These are phyloP conservation scores for Alauda arvensis DNA, from an alignment of 2,797 vertebrate species.

Conservation along the genomic window DNA sequence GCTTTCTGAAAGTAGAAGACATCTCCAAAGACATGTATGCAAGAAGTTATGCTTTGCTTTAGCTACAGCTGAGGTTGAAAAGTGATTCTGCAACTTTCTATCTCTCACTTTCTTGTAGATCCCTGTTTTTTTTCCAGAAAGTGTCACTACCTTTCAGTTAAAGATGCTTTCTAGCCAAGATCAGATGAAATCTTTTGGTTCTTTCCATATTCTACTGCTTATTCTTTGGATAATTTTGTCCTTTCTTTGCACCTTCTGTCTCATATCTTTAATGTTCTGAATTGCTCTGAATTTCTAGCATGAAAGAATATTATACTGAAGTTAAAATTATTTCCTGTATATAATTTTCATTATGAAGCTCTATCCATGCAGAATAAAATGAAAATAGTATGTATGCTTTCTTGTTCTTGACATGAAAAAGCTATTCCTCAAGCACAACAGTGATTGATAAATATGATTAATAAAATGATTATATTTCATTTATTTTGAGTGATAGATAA, in stretches of 20 bases:
- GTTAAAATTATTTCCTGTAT: constrained; percentile 13
- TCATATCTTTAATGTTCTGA: neutral
- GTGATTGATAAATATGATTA: neutral
- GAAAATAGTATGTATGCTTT: neutral
- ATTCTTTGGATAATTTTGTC: neutral
- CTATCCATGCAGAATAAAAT: constrained; percentile 16
- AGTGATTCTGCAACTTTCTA: neutral
- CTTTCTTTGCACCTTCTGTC: neutral
- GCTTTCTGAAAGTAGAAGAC: neutral
- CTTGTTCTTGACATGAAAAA: constrained; percentile 3
- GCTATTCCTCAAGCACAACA: neutral
- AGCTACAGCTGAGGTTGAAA: neutral
- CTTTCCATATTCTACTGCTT: neutral
- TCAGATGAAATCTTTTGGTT: neutral
- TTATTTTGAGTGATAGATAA: constrained; percentile 43
- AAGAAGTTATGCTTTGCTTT: neutral
- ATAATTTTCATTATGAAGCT: neutral
- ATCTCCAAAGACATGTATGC: neutral
- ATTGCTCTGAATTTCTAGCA: neutral
- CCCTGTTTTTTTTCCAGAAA: neutral
- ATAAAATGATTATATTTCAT: constrained; percentile 36
- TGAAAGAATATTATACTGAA: neutral
- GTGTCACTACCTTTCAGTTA: neutral
- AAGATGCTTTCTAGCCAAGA: neutral
- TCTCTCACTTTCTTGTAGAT: neutral